These are phyloP conservation scores for Drosophila fungiperda DNA, from an alignment of 2,888 invertebrate species.

Conservation along the genomic window DNA sequence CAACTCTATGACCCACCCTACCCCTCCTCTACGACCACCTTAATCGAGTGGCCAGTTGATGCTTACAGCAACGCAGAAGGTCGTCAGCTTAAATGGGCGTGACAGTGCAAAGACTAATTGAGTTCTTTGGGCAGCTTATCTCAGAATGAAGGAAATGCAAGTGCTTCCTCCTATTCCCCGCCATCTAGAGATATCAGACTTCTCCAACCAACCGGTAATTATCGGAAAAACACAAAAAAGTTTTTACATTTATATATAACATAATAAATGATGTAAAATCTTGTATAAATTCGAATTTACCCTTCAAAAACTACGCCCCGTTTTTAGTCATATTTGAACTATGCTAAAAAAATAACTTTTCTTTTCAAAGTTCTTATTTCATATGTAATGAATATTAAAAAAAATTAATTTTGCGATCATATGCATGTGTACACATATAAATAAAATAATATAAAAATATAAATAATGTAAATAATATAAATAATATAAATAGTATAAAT, in stretches of 20 bases:
- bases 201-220: neutral
- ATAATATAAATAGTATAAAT: too few species aligned
- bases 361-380: too few species aligned
- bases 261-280: neutral
- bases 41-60: conserved; percentile 22
- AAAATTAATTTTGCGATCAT: too few species aligned
- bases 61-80: neutral
- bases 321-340: too few species aligned
- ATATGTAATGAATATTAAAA: too few species aligned
- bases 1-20: neutral
- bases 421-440: too few species aligned
- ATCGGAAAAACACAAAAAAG: neutral
- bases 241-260: neutral
- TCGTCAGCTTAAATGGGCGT: conserved; percentile 29
- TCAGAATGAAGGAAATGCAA: conserved; percentile 29
- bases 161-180: neutral
- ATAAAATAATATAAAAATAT: too few species aligned
- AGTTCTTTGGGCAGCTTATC: conserved; percentile 69
- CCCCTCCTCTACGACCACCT: neutral
- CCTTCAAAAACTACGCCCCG: neutral
- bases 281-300: neutral
- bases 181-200: neutral
- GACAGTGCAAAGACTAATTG: conserved; percentile 61
- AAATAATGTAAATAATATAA: too few species aligned
- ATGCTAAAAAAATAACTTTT: too few species aligned